Evolutionary conservation across 2,888 invertebrate genomes (phyloP), one percentile per base, ranked within the genome.

Genomic region (Aphrophora alni): DNA sequence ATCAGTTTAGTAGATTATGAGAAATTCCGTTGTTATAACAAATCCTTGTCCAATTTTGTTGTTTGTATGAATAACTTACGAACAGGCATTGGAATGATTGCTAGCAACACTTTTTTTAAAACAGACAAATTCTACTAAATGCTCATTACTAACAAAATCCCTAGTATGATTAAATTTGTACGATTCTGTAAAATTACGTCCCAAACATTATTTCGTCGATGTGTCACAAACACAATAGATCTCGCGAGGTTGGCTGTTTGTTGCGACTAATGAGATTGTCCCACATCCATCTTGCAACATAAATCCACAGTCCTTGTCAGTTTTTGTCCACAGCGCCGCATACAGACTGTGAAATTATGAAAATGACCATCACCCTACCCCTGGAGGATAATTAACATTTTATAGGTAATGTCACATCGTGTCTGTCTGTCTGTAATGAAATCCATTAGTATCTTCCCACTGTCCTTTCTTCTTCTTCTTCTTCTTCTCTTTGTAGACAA

Each of bases 251-350:
- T 59, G 59, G 59, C 21, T 59, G 59, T 59, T 59, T 59, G 59
- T 59, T 59, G 59, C 59, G 21, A 21, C 59, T 59, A 59, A 59
- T 59, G 59, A 59, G 59, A 59, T 21, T 59, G 59, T 59, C 59
- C 59, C 59, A 59, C 59, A 59, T 59, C 59, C 59, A 59, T 59
- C 59, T 59, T 59, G 59, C 12, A 21, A n/a, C 59, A 59, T 59
- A 59, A 59, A 59, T 59, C 59, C 59, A 59, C 59, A 21, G 59
- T 4, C 59, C 17, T 1, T 59, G 59, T 59, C 59, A 59, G 59
- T 59, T 59, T 59, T 59, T 59, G 59, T 59, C 59, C 59, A n/a
- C 59, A 59, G 59, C 21, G 59, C 59, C 59, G 59, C 59, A 59
- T 59, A 59, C 59, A 59, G 59, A 59, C 59, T n/a, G 59, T 21